Conservation (phyloP, 1,140 invertebrate species). For the Drosophila ogumai region DNA sequence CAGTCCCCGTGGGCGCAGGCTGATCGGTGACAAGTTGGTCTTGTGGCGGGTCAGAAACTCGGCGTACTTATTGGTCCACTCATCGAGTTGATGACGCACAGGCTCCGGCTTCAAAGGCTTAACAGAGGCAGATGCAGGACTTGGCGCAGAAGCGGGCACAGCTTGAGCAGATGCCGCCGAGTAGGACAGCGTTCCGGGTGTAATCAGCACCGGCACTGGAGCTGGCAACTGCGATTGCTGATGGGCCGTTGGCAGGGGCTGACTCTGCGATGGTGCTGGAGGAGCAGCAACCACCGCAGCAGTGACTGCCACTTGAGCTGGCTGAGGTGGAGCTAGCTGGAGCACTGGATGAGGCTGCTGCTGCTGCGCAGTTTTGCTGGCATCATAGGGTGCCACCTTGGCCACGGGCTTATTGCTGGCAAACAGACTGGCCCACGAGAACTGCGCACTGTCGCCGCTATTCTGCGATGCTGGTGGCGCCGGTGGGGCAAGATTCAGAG, state of each 20-base stretch:
- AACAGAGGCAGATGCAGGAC: conserved; percentile 42
- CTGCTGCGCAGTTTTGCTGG: conserved; percentile 59
- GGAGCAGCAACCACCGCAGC: neutral
- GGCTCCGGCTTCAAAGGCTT: conserved; percentile 54
- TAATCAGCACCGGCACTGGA: conserved; percentile 71
- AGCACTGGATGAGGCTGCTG: conserved; percentile 26
- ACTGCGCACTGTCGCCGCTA: conserved; percentile 62
- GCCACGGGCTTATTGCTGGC: conserved; percentile 86
- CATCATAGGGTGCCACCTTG: conserved; percentile 87
- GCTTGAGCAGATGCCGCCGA: conserved; percentile 83
- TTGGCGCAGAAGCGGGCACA: conserved; percentile 42
- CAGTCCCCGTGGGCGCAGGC: conserved; percentile 93
- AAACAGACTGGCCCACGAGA: conserved; percentile 71
- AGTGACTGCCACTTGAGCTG: conserved; percentile 9
- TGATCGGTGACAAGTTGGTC: conserved; percentile 90
- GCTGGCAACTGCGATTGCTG: conserved; percentile 65
- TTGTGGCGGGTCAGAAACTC: conserved; percentile 90
- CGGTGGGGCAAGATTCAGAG: conserved; percentile 64
- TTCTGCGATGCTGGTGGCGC: conserved; percentile 67
- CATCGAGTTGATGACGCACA: conserved; percentile 66
- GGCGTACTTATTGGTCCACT: conserved; percentile 85
- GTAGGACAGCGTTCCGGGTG: conserved; percentile 80
- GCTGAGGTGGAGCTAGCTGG: conserved; percentile 40
- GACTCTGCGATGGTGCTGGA: conserved; percentile 6
- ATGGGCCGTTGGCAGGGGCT: conserved; percentile 49